phyloP scores from a whole-genome alignment of 2,888 invertebrate genomes.

The Phengaris arion region DNA sequence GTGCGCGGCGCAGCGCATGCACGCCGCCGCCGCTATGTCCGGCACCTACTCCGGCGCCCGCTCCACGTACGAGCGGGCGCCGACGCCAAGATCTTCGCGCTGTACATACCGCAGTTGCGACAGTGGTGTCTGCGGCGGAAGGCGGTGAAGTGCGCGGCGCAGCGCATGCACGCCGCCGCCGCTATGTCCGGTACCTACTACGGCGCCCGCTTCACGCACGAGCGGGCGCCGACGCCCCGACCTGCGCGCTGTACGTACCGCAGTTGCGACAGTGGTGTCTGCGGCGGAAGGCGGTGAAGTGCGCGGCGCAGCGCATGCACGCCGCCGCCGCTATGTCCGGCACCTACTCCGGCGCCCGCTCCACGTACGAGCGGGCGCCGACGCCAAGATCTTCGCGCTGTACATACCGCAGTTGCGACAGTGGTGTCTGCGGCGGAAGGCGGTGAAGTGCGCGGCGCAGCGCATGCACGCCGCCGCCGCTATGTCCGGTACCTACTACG shows the following conservation, averaged over 20 bases:
- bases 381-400: constrained; percentile 31
- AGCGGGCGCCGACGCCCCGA: constrained; percentile 33
- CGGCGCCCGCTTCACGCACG: constrained; percentile 78
- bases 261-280: no score
- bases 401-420: not conserved
- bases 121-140: no score
- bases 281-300: constrained; percentile 85
- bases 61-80: constrained; percentile 47
- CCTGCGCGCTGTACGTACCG: not conserved
- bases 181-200: constrained; percentile 96
- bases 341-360: constrained; percentile 91
- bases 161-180: constrained; percentile 95
- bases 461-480: constrained; percentile 95
- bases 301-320: constrained; percentile 95
- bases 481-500: constrained; percentile 97
- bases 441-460: constrained; percentile 95
- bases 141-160: constrained; percentile 93
- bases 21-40: constrained; percentile 91
- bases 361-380: constrained; percentile 41
- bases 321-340: constrained; percentile 93
- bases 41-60: constrained; percentile 95
- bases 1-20: constrained; percentile 94
- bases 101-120: not conserved
- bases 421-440: constrained; percentile 82
- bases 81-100: constrained; percentile 31